A percentile compares a stretch with the other conserved stretches of the same genome.
Conservation (phyloP, 2,797 vertebrate genomes). For the Sparidentex hasta region DNA sequence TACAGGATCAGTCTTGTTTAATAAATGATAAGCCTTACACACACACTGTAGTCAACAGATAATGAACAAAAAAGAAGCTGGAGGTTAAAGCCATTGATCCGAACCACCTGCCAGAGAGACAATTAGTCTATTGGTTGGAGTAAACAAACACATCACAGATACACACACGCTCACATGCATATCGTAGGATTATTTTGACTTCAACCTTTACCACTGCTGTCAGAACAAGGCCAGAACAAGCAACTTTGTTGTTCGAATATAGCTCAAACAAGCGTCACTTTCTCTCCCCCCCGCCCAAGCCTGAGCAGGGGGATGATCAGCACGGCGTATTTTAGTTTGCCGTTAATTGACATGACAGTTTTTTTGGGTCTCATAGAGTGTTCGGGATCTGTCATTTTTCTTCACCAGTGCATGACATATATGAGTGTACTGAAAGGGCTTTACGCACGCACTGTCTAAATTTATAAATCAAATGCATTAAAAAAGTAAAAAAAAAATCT, state of each 20-base stretch:
- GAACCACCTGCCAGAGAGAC: constrained; percentile 55
- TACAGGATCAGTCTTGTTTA: constrained; percentile 12
- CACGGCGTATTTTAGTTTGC: constrained; percentile 39
- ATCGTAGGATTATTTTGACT: constrained; percentile 47
- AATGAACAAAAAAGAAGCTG: constrained; percentile 31
- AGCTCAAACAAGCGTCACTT: constrained; percentile 42
- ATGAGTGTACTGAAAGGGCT: neutral
- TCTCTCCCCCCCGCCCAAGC: neutral
- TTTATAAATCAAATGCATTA: neutral
- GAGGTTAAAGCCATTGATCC: constrained; percentile 55
- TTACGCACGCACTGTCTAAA: neutral
- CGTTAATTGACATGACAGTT: constrained; percentile 49
- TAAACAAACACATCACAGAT: constrained; percentile 45
- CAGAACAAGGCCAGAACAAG: constrained; percentile 58
- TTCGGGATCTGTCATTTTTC: constrained; percentile 5
- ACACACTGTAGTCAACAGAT: constrained; percentile 41
- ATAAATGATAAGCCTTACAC: constrained; percentile 30
- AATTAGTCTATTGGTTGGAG: constrained; percentile 60
- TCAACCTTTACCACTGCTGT: constrained; percentile 50
- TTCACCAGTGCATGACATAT: neutral
- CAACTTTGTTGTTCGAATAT: constrained; percentile 70
- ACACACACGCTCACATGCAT: neutral
- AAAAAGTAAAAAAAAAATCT: neutral
- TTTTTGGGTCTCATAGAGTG: constrained; percentile 26
- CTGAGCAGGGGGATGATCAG: constrained; percentile 41